Conservation (phyloP, 2,113 vertebrate species). For the Urocitellus parryii region DNA sequence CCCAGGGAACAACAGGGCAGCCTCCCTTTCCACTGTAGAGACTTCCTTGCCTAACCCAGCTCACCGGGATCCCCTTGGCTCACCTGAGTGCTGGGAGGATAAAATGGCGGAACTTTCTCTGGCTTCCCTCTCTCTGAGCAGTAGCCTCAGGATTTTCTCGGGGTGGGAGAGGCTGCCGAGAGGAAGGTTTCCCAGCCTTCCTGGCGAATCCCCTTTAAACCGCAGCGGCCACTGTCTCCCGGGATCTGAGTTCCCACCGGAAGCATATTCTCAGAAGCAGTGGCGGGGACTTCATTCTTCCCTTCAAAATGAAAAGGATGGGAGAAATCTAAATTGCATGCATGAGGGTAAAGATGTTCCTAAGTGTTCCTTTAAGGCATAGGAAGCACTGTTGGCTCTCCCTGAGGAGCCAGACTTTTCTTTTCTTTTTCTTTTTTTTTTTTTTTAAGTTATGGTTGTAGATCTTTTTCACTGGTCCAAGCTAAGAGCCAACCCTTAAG, state of each 20-base stretch:
- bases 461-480: not conserved
- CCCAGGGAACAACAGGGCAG: not conserved
- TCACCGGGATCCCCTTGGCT: not conserved
- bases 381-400: not conserved
- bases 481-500: not conserved
- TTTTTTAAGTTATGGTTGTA: not conserved
- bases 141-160: not conserved
- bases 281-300: not conserved
- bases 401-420: too few species aligned
- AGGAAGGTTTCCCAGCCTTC: not conserved
- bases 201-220: not conserved
- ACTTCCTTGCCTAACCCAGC: not conserved
- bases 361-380: not conserved
- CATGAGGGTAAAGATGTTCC: not conserved
- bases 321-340: not conserved
- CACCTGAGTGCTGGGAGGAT: not conserved
- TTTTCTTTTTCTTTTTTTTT: too few species aligned
- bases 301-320: conserved; percentile 40
- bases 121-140: not conserved
- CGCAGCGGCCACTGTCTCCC: not conserved
- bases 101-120: not conserved
- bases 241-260: not conserved
- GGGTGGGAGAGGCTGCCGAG: not conserved
- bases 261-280: not conserved
- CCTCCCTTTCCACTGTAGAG: not conserved